phyloP scores from a whole-genome alignment of 2,797 vertebrate genomes.

The Melanotaenia trifasciata region DNA sequence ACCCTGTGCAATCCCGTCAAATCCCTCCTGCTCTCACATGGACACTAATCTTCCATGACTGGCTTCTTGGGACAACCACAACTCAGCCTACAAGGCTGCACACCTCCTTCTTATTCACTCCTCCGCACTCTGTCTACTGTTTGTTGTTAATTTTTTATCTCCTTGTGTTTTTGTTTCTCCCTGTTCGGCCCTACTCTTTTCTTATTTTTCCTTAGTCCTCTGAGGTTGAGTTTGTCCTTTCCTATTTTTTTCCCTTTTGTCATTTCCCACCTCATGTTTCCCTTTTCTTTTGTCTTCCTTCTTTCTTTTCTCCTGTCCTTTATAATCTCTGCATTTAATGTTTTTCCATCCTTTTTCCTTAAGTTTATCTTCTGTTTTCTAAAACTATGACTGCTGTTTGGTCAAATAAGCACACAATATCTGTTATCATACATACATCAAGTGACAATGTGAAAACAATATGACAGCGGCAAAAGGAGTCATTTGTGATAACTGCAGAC shows the following conservation, averaged over 20 bases:
- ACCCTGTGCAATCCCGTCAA: conserved; percentile 75
- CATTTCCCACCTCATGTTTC: not conserved
- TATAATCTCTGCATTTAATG: not conserved
- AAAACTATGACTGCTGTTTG: too few species aligned
- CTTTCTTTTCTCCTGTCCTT: not conserved
- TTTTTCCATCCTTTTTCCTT: not conserved
- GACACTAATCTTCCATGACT: conserved; percentile 78
- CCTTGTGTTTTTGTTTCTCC: not conserved
- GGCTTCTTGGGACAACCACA: conserved; percentile 66
- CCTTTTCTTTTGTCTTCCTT: not conserved
- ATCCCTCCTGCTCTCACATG: conserved; percentile 75
- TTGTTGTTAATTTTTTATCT: not conserved
- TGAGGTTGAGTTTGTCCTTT: not conserved
- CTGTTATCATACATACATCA: not conserved
- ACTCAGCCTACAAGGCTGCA: conserved; percentile 40
- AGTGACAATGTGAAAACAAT: not conserved
- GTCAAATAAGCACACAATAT: too few species aligned
- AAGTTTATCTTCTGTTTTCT: not conserved
- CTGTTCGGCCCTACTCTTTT: not conserved
- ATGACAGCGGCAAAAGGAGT: not conserved
- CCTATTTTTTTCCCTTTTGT: not conserved
- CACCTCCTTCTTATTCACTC: conserved; percentile 19
- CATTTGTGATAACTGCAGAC: too few species aligned
- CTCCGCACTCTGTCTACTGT: conserved; percentile 2
- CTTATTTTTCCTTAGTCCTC: too few species aligned